phyloP scores from a whole-genome alignment of 2,888 invertebrate species.

The Epinotia demarniana region DNA sequence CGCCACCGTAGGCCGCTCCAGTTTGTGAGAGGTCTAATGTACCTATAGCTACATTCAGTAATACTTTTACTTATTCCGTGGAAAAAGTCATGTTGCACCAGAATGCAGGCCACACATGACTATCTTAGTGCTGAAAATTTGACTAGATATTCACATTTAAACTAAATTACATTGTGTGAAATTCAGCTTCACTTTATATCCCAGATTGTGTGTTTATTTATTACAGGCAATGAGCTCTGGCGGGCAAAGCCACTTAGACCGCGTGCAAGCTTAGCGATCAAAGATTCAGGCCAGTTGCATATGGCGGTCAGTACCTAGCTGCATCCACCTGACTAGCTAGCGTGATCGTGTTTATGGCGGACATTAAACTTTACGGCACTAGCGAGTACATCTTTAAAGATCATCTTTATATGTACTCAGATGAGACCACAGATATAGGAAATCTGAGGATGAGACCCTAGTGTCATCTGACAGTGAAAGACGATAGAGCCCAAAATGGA shows the following conservation, averaged over 20 bases:
- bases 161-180: not conserved
- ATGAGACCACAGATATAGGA: no score
- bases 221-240: not conserved
- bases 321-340: not conserved
- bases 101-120: no score
- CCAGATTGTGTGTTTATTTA: constrained; percentile 8
- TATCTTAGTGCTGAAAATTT: no score
- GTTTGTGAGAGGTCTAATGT: no score
- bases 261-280: constrained; percentile 6
- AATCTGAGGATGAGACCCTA: no score
- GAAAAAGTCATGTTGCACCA: no score
- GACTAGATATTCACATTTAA: not conserved
- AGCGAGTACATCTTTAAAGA: not conserved
- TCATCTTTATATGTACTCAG: no score
- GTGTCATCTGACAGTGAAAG: no score
- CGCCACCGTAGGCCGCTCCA: no score
- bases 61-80: no score
- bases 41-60: no score
- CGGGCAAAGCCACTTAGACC: not conserved
- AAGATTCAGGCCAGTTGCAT: constrained; percentile 29
- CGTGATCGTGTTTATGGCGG: not conserved
- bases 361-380: not conserved
- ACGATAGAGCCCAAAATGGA: no score
- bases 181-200: not conserved
- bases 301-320: not conserved